A percentile compares a stretch with the other conserved stretches of the same genome.
Evolutionary conservation across 2,797 vertebrate genomes (phyloP).

Genomic region (Takifugu ocellatus): DNA sequence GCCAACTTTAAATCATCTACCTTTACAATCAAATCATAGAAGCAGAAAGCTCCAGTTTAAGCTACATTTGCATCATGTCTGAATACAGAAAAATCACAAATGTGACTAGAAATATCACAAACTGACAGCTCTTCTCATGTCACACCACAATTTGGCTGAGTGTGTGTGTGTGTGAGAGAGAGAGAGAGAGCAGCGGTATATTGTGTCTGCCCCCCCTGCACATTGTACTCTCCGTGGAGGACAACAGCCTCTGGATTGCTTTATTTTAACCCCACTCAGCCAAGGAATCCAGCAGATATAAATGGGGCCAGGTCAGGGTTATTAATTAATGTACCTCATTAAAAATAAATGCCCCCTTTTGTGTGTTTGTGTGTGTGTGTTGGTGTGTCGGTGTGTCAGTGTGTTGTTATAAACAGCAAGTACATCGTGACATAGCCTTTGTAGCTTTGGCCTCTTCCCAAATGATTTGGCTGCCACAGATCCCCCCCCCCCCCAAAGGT

Average conservation of each 20-base stretch:
- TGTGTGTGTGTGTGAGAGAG: not conserved
- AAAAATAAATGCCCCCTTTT: constrained; percentile 55
- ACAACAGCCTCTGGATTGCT: constrained; percentile 41
- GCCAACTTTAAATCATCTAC: too few relatives aligned
- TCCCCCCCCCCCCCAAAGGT: not conserved
- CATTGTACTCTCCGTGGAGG: constrained; percentile 18
- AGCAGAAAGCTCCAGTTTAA: too few relatives aligned
- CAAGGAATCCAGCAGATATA: constrained; percentile 24
- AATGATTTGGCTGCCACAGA: constrained; percentile 35
- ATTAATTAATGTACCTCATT: constrained; percentile 67
- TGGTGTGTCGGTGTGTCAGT: constrained; percentile 4
- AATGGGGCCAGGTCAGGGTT: constrained; percentile 59
- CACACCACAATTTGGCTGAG: not conserved
- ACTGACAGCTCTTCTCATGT: not conserved
- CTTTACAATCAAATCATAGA: too few relatives aligned
- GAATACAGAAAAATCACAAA: too few relatives aligned
- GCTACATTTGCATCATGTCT: too few relatives aligned
- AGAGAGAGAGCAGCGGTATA: too few relatives aligned
- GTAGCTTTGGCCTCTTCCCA: constrained; percentile 11
- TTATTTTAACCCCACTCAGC: constrained; percentile 29
- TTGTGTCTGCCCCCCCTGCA: too few relatives aligned
- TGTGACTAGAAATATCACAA: too few relatives aligned
- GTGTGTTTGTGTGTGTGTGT: constrained; percentile 33
- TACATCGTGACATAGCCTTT: constrained; percentile 3
- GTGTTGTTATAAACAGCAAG: constrained; percentile 32